Conservation (phyloP, 2,888 invertebrate genomes). For the Luffia ferchaultella region DNA sequence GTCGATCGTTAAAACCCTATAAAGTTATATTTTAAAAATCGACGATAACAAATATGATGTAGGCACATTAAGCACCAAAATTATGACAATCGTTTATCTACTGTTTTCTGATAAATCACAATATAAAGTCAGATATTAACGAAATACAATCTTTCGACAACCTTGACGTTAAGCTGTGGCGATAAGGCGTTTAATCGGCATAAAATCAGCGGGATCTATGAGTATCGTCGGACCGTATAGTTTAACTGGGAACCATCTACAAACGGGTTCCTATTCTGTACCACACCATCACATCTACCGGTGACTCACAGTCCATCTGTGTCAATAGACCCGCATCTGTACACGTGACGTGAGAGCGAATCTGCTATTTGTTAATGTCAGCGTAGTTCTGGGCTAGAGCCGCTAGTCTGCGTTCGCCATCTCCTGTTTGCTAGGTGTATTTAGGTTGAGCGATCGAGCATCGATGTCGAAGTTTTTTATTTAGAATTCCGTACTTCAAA, state of each 20-base stretch:
- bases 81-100: no score
- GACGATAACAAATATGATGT: no score
- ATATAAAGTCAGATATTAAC: no score
- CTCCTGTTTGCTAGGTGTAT: conserved; percentile 24
- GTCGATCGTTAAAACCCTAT: no score
- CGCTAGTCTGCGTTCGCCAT: not conserved
- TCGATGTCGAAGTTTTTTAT: no score
- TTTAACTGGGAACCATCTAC: not conserved
- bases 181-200: conserved; percentile 29
- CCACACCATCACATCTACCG: not conserved
- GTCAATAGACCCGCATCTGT: conserved; percentile 10
- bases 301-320: conserved; percentile 18
- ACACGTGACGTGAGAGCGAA: conserved; percentile 18
- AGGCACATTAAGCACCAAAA: no score
- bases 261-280: not conserved
- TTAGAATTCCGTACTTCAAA: no score
- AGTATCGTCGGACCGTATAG: conserved; percentile 24
- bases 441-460: conserved; percentile 31
- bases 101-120: no score
- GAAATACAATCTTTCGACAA: no score
- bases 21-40: no score
- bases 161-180: no score
- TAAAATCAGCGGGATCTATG: conserved; percentile 29
- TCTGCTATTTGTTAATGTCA: conserved; percentile 30
- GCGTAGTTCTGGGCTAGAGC: conserved; percentile 20